These are phyloP conservation scores for Hylaea fasciaria DNA, from an alignment of 2,888 invertebrate genomes.

Conservation along the genomic window DNA sequence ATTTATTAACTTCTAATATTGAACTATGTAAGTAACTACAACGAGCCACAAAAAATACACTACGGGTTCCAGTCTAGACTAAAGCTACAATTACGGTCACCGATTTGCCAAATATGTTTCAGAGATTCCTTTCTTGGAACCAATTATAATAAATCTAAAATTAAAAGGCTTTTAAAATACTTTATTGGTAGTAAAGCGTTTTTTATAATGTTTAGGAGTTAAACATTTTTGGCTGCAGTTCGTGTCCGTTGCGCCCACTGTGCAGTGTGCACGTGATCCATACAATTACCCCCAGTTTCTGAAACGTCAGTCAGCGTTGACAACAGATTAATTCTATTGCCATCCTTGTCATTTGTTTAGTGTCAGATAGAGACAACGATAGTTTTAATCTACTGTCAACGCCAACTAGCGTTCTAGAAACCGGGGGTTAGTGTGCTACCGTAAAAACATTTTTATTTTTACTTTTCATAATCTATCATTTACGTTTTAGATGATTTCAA, in stretches of 20 bases:
- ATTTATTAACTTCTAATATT: constrained; percentile 25
- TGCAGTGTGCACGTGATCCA: no score
- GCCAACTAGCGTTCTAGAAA: no score
- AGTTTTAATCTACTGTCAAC: no score
- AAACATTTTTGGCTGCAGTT: constrained; percentile 1
- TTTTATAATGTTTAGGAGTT: not conserved
- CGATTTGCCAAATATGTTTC: constrained; percentile 12
- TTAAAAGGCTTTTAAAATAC: not conserved
- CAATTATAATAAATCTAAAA: constrained; percentile 28
- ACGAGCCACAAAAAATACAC: constrained; percentile 7
- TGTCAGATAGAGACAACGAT: no score
- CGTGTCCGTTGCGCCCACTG: constrained; percentile 18
- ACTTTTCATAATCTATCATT: no score
- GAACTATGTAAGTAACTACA: no score
- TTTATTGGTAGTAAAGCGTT: constrained; percentile 13
- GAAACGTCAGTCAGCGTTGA: no score
- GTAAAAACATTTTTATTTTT: not conserved
- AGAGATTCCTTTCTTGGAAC: constrained; percentile 20
- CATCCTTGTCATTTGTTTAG: no score
- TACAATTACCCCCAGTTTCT: no score
- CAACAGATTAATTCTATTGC: no score
- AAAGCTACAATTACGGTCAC: not conserved
- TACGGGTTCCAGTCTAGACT: not conserved
- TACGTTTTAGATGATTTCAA: no score
- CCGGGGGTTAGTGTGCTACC: not conserved